A percentile compares a stretch with the other conserved stretches of the same genome.
Conservation (phyloP, 2,888 invertebrate genomes). For the Hartigia nigra region DNA sequence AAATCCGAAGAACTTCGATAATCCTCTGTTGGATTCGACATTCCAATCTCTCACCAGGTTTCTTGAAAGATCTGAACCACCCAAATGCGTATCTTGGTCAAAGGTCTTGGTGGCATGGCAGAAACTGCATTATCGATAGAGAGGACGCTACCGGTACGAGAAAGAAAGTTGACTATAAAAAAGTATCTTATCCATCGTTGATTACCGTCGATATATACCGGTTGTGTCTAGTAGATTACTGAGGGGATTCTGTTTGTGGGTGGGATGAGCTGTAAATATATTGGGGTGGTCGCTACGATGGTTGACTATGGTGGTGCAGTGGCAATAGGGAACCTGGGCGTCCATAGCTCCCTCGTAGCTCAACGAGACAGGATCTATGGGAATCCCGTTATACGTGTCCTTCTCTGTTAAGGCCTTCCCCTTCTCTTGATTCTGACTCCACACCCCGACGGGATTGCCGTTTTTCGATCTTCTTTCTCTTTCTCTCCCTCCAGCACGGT, state of each 20-base stretch:
- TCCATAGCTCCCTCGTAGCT: not conserved
- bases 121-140: not conserved
- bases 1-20: not conserved
- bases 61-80: not conserved
- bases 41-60: not conserved
- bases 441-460: not conserved
- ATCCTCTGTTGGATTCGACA: not conserved
- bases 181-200: not conserved
- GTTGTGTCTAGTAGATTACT: not conserved
- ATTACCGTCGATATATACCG: not conserved
- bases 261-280: not conserved
- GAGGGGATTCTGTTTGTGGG: not conserved
- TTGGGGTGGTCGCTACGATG: not conserved
- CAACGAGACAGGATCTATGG: not conserved
- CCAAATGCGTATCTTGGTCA: not conserved
- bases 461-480: constrained; percentile 3
- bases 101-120: not conserved
- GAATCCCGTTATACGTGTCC: constrained; percentile 8
- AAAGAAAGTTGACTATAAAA: not conserved
- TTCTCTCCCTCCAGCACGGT: constrained; percentile 3
- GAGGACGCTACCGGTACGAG: not conserved
- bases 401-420: constrained; percentile 7
- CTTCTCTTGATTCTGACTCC: constrained; percentile 9
- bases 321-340: not conserved
- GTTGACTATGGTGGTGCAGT: not conserved